Conservation (phyloP, 2,888 invertebrate genomes). For the Acanthacorydalis orientalis region DNA sequence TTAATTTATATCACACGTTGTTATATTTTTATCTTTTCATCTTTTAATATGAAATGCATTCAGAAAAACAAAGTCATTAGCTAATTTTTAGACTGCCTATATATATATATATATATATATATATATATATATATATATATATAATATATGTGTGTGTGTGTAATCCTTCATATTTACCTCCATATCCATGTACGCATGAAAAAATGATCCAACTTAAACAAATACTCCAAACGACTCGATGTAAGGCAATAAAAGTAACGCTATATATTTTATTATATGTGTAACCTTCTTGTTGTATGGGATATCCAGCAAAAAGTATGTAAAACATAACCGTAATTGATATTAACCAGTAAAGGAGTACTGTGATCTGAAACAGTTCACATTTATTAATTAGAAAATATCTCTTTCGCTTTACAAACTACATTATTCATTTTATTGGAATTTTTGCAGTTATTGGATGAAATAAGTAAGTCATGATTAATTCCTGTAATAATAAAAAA, state of each 20-base stretch:
- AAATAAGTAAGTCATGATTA: no score
- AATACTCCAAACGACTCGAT: conserved; percentile 9
- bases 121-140: no score
- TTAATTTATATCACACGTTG: no score
- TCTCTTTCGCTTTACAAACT: not conserved
- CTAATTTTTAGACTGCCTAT: no score
- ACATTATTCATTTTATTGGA: no score
- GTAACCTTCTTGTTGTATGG: not conserved
- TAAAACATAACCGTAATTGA: not conserved
- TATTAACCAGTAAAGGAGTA: not conserved
- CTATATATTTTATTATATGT: not conserved
- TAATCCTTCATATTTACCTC: conserved; percentile 4
- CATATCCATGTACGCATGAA: conserved; percentile 5
- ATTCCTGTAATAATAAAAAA: not conserved
- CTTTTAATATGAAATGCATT: no score
- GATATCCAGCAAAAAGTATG: conserved; percentile 1
- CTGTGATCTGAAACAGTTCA: not conserved
- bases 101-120: no score
- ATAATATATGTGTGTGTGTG: no score
- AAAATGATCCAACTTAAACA: conserved; percentile 10
- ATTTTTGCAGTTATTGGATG: no score
- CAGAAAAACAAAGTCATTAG: no score
- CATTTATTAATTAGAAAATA: not conserved
- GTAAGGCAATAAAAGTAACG: conserved; percentile 5
- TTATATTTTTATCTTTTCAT: no score